These are phyloP conservation scores for Cotesia chilonis DNA, from an alignment of 1,140 invertebrate genomes.

Conservation along the genomic window DNA sequence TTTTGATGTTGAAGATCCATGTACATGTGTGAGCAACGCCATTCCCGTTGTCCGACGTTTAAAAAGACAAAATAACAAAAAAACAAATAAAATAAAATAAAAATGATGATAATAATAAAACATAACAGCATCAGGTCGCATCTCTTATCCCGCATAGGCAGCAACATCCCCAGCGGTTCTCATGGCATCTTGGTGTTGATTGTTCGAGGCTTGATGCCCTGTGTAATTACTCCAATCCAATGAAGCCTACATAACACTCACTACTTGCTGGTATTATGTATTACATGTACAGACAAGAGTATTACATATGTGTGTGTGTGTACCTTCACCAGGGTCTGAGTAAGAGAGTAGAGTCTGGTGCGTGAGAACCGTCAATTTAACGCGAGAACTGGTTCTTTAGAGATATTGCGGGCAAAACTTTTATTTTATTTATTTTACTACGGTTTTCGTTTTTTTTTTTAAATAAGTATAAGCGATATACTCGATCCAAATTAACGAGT, in stretches of 20 bases:
- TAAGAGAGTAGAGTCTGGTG: constrained; percentile 34
- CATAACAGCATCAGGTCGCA: constrained; percentile 40
- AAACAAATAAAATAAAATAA: not conserved
- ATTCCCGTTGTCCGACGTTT: not conserved
- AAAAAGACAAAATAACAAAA: not conserved
- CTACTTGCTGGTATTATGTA: not conserved
- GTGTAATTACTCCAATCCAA: constrained; percentile 32
- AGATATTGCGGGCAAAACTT: constrained; percentile 38
- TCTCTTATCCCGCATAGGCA: not conserved
- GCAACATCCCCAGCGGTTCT: constrained; percentile 46
- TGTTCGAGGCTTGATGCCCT: constrained; percentile 25
- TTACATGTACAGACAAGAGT: not conserved
- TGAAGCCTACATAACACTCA: too few species aligned
- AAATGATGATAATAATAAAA: constrained; percentile 35
- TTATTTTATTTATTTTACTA: constrained; percentile 10
- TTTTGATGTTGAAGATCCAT: too few species aligned
- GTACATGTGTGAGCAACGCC: constrained; percentile 5
- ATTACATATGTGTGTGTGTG: constrained; percentile 5
- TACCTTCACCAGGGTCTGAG: constrained; percentile 35
- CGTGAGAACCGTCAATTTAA: constrained; percentile 58
- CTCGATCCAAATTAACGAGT: too few species aligned
- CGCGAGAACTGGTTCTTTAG: constrained; percentile 57
- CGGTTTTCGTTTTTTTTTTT: constrained; percentile 9
- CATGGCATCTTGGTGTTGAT: constrained; percentile 28
- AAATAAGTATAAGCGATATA: constrained; percentile 15